Evolutionary conservation across 37 sponge, comb jelly and placozoan species (phyloP), one percentile per base, ranked within the genome.

Genomic region (Cliona cf. orientalis): DNA sequence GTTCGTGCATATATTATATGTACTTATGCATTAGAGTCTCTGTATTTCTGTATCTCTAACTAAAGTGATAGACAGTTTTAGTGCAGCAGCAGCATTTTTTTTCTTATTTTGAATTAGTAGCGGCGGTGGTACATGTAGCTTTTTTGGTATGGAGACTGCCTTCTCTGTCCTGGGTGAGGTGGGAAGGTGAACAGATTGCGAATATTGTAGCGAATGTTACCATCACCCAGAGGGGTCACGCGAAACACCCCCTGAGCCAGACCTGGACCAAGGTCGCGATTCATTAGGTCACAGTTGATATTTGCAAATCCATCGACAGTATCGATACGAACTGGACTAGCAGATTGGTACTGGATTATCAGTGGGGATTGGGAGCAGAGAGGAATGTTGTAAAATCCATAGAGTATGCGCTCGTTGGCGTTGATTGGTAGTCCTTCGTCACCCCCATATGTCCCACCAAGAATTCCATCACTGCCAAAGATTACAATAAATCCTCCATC

Each of bases 81-180:
- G n/a, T n/a, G n/a, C n/a, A n/a, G n/a, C n/a, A n/a, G n/a, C n/a
- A n/a, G n/a, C n/a, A n/a, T n/a, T n/a, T n/a, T n/a, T n/a, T n/a
- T n/a, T n/a, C n/a, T n/a, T n/a, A n/a, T n/a, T n/a, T n/a, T n/a
- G n/a, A n/a, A n/a, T n/a, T n/a, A n/a, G n/a, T n/a, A n/a, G n/a
- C n/a, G n/a, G n/a, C n/a, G n/a, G n/a, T n/a, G n/a, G n/a, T n/a
- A n/a, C n/a, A n/a, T n/a, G n/a, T n/a, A n/a, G n/a, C n/a, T n/a
- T n/a, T n/a, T n/a, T n/a, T n/a, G n/a, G n/a, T n/a, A n/a, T n/a
- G n/a, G n/a, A n/a, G n/a, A n/a, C n/a, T n/a, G n/a, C n/a, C n/a
- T n/a, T n/a, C n/a, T n/a, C n/a, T n/a, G 80, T 33, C 68, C 71
- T 36, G 81, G 56, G 34, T 85, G 91, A 35, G 85, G 79, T 25